Evolutionary conservation across 2,797 vertebrate genomes (phyloP).

Genomic region (Neosilurus hyrtlii): DNA sequence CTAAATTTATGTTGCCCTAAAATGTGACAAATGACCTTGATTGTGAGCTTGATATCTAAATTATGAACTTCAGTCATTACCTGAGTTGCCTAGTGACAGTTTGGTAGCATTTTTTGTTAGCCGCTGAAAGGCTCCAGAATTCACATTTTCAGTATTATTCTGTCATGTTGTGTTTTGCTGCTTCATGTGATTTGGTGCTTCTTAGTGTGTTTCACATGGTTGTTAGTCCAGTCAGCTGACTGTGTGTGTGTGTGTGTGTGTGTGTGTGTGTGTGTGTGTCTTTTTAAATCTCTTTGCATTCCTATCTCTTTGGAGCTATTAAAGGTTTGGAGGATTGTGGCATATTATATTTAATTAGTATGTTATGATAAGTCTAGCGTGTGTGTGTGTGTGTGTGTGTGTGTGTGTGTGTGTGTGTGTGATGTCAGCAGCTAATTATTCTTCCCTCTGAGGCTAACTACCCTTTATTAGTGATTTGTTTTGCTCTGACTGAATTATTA

Average conservation of each 20-base stretch:
- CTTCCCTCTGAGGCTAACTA: neutral
- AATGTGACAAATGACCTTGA: neutral
- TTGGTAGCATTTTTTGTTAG: neutral
- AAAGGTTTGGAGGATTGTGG: neutral
- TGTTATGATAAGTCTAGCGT: neutral
- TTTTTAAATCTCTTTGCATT: neutral
- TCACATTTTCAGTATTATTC: neutral
- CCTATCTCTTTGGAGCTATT: neutral
- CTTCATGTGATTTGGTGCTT: neutral
- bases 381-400: neutral
- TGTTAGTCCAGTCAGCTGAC: constrained; percentile 7
- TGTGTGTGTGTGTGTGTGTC: neutral
- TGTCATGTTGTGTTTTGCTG: neutral
- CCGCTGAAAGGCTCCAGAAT: neutral
- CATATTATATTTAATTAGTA: neutral
- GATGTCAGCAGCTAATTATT: neutral
- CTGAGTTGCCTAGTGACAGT: neutral
- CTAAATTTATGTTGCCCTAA: neutral
- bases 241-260: neutral
- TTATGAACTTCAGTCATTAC: neutral
- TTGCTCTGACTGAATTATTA: neutral
- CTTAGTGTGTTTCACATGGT: neutral
- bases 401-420: no score
- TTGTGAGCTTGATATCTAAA: neutral
- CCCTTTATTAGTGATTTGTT: neutral